Evolutionary conservation across 2,113 vertebrate species (phyloP), one percentile per base, ranked within the genome.

Genomic region (Gobius niger): DNA sequence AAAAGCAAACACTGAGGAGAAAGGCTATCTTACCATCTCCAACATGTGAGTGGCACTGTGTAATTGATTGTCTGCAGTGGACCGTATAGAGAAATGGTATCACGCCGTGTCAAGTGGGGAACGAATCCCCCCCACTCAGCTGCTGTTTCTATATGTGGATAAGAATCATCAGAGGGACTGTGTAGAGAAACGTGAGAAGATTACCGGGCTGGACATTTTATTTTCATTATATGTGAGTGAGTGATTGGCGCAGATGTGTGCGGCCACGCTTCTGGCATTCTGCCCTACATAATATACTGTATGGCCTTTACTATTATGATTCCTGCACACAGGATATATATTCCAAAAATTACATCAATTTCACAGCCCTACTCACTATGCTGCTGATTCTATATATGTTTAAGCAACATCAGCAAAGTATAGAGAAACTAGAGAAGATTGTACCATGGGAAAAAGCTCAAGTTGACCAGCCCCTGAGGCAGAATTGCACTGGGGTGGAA

Each of bases 401-500:
- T 34, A 34, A 34, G 81, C 72, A 15, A 63, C 82, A 83, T 89
- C 78, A 83, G 83, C 83, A 86, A 60, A 85, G 74, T 42, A 16
- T 54, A 84, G 70, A 65, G 51, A 76, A 80, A 67, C 47, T 56
- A 64, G 69, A 68, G 61, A 78, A 79, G 53, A 44, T 68, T 68
- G 57, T 75, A 59, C 53, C 56, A 63, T 77, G 68, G 86, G 24
- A 34, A 68, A 64, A 74, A 78, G 85, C 79, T 84, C 77, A 72
- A 72, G 76, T 65, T 79, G 72, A 76, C 75, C 78, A 72, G 24
- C 63, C 83, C 70, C 61, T 65, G 67, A 41, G 86, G 82, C 82
- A 72, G 70, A 68, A 81, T 82, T 76, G 54, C 83, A 85, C 78
- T 72, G 76, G 78, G 83, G 72, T 13, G 67, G 83, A 84, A 87